Percentiles rank a stretch among this genome's conserved stretches.
phyloP scores from a whole-genome alignment of 2,888 invertebrate genomes.

The Prenolepis imparis region DNA sequence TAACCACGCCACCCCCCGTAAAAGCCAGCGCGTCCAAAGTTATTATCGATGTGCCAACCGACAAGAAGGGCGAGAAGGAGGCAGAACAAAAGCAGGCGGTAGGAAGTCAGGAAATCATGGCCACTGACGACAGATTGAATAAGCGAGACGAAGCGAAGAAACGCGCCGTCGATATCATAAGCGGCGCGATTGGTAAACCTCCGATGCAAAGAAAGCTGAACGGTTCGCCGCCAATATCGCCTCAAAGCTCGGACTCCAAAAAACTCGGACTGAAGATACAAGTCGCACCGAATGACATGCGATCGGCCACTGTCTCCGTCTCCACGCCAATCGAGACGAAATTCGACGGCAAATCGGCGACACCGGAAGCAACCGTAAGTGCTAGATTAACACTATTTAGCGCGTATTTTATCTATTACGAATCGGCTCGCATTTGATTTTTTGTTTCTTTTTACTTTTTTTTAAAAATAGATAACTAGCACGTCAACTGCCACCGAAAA shows the following conservation, averaged over 20 bases:
- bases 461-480: constrained; percentile 36
- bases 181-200: constrained; percentile 82
- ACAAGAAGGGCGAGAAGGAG: constrained; percentile 82
- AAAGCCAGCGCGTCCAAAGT: constrained; percentile 83
- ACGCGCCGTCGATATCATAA: constrained; percentile 82
- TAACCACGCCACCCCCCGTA: constrained; percentile 81
- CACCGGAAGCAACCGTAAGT: constrained; percentile 76
- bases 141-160: constrained; percentile 82
- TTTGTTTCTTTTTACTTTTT: not conserved
- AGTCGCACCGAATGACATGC: constrained; percentile 83
- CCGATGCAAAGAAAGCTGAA: constrained; percentile 78
- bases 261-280: constrained; percentile 83
- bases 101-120: constrained; percentile 64
- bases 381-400: not conserved
- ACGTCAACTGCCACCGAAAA: constrained; percentile 44
- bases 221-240: constrained; percentile 83
- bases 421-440: not conserved
- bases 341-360: constrained; percentile 76
- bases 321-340: constrained; percentile 85
- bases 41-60: constrained; percentile 79
- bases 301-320: constrained; percentile 84
- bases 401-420: not conserved
- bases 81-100: constrained; percentile 67
- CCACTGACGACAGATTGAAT: constrained; percentile 66
- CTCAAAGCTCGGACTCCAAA: constrained; percentile 81